phyloP scores from a whole-genome alignment of 2,797 vertebrate species.

The Neomorphus geoffroyi region DNA sequence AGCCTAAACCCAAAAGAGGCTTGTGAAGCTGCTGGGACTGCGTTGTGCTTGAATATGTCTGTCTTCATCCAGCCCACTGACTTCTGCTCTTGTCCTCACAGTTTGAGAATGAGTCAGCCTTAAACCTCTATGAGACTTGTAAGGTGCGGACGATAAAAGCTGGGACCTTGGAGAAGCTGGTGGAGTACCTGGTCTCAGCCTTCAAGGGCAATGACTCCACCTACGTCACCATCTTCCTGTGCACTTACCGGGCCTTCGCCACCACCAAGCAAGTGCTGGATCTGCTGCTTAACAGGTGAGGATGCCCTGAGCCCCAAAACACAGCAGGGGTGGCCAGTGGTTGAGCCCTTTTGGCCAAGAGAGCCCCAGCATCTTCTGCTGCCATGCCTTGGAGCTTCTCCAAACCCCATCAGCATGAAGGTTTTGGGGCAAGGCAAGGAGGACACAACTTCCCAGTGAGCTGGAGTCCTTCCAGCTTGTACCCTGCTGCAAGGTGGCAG shows the following conservation, averaged over 20 bases:
- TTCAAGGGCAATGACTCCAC: conserved; percentile 97
- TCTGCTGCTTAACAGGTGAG: conserved; percentile 93
- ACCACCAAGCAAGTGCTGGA: conserved; percentile 95
- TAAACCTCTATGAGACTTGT: conserved; percentile 95
- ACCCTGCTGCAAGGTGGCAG: not conserved
- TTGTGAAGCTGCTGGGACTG: not conserved
- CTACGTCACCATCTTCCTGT: conserved; percentile 97
- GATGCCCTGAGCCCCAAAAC: not conserved
- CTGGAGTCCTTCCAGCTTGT: not conserved
- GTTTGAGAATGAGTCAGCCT: conserved; percentile 89
- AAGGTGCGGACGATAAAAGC: conserved; percentile 97
- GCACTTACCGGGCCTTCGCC: conserved; percentile 95
- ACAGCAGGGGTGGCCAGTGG: not conserved
- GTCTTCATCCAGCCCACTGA: not conserved
- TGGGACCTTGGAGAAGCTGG: conserved; percentile 94
- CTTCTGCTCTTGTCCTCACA: conserved; percentile 18
- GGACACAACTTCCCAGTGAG: not conserved
- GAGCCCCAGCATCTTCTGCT: not conserved
- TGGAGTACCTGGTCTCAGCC: conserved; percentile 96
- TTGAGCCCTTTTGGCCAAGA: not conserved
- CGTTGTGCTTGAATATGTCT: not conserved
- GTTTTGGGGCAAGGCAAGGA: not conserved
- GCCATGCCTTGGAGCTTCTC: not conserved
- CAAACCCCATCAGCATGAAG: rapidly evolving
- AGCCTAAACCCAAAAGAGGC: not conserved